Evolutionary conservation across 2,888 invertebrate species (phyloP).

Genomic region (Platycheirus rosarum): DNA sequence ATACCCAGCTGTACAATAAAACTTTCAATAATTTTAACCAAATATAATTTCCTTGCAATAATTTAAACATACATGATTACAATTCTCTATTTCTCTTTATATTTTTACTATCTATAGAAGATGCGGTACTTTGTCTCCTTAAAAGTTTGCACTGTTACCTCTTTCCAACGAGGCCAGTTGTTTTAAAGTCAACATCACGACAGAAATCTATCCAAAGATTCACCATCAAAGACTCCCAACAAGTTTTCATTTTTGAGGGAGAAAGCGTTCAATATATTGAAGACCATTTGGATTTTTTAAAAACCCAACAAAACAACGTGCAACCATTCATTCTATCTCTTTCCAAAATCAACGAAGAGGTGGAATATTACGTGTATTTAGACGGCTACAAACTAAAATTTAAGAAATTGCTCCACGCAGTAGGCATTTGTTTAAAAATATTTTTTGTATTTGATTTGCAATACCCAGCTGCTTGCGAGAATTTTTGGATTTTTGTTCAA

Average conservation of each 20-base stretch:
- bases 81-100: neutral
- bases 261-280: conserved; percentile 21
- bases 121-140: conserved; percentile 1
- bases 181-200: conserved; percentile 2
- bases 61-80: conserved; percentile 11
- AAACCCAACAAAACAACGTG: neutral
- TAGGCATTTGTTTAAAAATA: no score
- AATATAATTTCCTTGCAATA: neutral
- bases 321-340: conserved; percentile 34
- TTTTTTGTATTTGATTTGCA: no score
- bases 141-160: conserved; percentile 4
- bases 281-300: conserved; percentile 17
- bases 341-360: neutral
- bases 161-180: conserved; percentile 13
- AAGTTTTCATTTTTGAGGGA: conserved; percentile 19
- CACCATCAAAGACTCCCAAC: conserved; percentile 24
- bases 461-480: no score
- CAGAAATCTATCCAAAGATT: conserved; percentile 6
- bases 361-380: conserved; percentile 26
- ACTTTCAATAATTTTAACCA: no score
- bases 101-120: neutral
- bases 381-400: conserved; percentile 21
- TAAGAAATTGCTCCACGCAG: conserved; percentile 13
- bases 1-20: no score
- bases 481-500: no score